Conservation (phyloP, 2,113 vertebrate species). For the Ciconia maguari region DNA sequence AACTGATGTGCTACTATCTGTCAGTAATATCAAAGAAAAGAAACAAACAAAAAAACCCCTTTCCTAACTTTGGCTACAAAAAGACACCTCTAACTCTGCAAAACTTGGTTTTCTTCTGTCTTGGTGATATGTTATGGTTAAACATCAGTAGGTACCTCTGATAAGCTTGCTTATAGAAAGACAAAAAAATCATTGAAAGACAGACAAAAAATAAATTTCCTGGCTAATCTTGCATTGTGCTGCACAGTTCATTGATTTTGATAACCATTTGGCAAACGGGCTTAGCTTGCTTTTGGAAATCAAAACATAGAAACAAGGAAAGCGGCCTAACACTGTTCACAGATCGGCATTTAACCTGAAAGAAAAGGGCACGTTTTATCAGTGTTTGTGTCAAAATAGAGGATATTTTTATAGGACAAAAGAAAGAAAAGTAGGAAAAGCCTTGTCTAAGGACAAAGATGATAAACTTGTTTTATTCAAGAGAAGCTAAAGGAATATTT, state of each 20-base stretch:
- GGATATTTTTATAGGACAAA: background rate
- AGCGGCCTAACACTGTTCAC: background rate
- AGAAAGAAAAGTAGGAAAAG: background rate
- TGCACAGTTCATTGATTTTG: background rate
- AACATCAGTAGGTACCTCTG: background rate
- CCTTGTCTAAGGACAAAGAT: background rate
- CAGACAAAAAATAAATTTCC: background rate
- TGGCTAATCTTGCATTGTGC: background rate
- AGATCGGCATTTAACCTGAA: background rate
- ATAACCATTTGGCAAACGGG: background rate
- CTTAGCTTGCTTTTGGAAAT: background rate
- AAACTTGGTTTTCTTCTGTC: background rate
- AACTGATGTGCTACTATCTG: background rate
- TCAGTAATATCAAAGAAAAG: background rate
- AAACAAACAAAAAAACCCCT: background rate
- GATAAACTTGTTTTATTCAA: background rate
- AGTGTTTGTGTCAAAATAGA: background rate
- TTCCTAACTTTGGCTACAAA: background rate
- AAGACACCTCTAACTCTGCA: background rate
- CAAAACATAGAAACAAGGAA: background rate
- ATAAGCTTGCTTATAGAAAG: background rate
- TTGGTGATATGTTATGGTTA: background rate
- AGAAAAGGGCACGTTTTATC: background rate
- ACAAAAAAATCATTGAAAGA: background rate
- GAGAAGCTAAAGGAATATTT: background rate